These are phyloP conservation scores for Montipora foliosa DNA, from an alignment of 64 coral and sea anemone species.

Conservation along the genomic window DNA sequence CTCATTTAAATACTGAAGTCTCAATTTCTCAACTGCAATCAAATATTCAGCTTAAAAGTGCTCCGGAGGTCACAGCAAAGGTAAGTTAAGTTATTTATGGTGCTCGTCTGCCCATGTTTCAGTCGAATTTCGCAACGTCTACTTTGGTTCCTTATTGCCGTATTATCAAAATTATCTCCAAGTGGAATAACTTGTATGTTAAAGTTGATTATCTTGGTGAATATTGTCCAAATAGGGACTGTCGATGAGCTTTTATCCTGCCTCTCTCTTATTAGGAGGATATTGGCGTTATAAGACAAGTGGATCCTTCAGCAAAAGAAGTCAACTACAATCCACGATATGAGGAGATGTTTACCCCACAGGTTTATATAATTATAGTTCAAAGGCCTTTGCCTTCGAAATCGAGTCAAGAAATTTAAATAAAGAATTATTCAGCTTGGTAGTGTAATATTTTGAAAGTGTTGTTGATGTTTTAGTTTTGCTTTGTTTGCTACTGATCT, in stretches of 20 bases:
- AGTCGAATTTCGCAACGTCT: no score
- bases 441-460: no score
- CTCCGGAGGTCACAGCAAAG: slow-evolving; percentile 87
- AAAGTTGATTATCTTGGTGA: no score
- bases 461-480: no score
- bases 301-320: slow-evolving; percentile 88
- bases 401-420: no score
- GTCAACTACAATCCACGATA: slow-evolving; percentile 91
- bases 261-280: slow-evolving; percentile 52
- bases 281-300: slow-evolving; percentile 73
- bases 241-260: neutral
- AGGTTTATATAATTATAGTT: slow-evolving; percentile 44
- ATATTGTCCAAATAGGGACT: neutral
- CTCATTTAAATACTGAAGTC: slow-evolving; percentile 71
- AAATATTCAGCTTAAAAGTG: slow-evolving; percentile 85
- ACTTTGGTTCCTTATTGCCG: no score
- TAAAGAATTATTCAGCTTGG: no score
- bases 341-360: slow-evolving; percentile 92
- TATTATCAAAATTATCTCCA: no score
- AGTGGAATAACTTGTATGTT: no score
- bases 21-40: slow-evolving; percentile 84
- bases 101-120: neutral
- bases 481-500: no score
- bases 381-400: no score
- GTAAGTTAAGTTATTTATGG: slow-evolving; percentile 4